These are phyloP conservation scores for Climacteris rufus DNA, from an alignment of 2,113 vertebrate genomes.

Conservation along the genomic window DNA sequence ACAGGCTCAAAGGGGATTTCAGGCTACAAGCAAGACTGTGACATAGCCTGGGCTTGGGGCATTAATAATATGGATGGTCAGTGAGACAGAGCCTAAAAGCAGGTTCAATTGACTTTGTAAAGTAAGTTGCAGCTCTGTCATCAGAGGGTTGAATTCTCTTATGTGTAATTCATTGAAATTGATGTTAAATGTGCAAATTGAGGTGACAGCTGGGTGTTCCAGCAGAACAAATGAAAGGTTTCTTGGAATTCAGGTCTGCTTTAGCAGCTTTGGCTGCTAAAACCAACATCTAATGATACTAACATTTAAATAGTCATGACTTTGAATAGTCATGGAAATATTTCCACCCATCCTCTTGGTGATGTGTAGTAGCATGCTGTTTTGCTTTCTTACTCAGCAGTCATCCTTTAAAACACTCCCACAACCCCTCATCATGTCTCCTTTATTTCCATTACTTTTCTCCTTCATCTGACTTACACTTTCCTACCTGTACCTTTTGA, in stretches of 20 bases:
- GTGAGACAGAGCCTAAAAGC: slow-evolving; percentile 5
- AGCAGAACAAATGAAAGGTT: neutral
- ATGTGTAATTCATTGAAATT: neutral
- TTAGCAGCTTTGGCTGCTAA: neutral
- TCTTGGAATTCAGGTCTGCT: slow-evolving; percentile 19
- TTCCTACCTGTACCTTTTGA: neutral
- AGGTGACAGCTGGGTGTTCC: neutral
- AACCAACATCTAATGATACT: neutral
- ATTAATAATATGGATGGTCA: slow-evolving; percentile 10
- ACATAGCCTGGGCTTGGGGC: neutral
- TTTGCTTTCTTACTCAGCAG: neutral
- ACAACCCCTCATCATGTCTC: neutral
- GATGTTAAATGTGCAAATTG: slow-evolving; percentile 11
- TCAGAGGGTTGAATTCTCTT: slow-evolving; percentile 11
- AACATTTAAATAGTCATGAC: neutral
- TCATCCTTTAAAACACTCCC: neutral
- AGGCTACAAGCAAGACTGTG: neutral
- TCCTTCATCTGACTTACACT: neutral
- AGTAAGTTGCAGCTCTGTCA: slow-evolving; percentile 35
- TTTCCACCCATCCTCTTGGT: neutral
- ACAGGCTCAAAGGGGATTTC: neutral
- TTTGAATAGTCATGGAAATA: neutral
- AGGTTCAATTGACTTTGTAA: slow-evolving; percentile 15
- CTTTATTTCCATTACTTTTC: neutral
- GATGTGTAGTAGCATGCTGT: neutral